Percentiles rank a stretch among this genome's conserved stretches.
These are phyloP conservation scores for Fundulus diaphanus DNA, from an alignment of 2,797 vertebrate species.

Conservation along the genomic window DNA sequence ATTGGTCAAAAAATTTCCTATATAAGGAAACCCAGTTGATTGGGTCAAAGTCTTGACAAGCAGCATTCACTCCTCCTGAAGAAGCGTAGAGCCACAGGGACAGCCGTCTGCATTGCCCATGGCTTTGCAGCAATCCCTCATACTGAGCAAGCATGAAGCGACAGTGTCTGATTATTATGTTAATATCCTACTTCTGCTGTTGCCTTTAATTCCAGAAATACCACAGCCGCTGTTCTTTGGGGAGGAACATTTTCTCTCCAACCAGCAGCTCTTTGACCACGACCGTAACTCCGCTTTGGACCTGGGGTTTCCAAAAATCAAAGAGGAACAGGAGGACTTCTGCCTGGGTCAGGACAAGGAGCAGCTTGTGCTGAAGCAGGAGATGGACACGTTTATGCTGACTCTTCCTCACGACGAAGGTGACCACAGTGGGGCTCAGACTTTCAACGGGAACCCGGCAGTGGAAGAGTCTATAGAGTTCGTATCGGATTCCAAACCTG, in stretches of 20 bases:
- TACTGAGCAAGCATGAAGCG: too few relatives aligned
- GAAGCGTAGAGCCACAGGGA: too few relatives aligned
- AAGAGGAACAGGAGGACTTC: slow-evolving; percentile 27
- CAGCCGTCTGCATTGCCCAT: too few relatives aligned
- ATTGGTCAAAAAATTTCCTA: too few relatives aligned
- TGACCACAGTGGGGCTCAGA: background rate
- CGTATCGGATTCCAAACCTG: background rate
- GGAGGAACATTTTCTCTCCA: background rate
- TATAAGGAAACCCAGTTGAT: too few relatives aligned
- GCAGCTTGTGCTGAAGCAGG: slow-evolving; percentile 13
- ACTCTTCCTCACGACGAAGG: background rate
- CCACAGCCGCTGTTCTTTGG: background rate
- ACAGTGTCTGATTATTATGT: too few relatives aligned
- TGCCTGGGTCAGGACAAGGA: slow-evolving; percentile 8
- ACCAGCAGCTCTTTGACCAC: slow-evolving; percentile 7
- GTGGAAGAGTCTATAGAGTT: background rate
- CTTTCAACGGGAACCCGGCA: background rate
- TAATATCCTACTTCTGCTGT: background rate
- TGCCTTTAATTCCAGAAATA: slow-evolving; percentile 11
- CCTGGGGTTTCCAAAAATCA: slow-evolving; percentile 2
- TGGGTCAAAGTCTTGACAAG: too few relatives aligned
- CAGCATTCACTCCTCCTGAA: too few relatives aligned
- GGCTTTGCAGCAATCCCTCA: too few relatives aligned
- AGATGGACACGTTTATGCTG: slow-evolving; percentile 1
- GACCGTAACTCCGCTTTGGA: background rate